phyloP scores from a whole-genome alignment of 1,140 invertebrate species.

The Pogonognathellus flavescens region DNA sequence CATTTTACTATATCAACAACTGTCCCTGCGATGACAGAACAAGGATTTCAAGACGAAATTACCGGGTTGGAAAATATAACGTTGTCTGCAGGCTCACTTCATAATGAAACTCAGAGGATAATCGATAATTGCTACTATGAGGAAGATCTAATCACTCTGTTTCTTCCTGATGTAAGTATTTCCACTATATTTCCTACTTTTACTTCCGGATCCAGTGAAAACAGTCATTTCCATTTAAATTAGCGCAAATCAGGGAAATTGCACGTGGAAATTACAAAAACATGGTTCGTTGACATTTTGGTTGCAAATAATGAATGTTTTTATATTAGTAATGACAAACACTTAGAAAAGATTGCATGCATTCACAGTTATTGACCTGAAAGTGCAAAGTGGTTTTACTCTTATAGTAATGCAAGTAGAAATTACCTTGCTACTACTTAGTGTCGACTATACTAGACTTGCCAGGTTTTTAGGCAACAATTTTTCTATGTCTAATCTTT shows the following conservation, averaged over 20 bases:
- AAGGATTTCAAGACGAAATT: conserved; percentile 10
- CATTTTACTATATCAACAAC: background rate
- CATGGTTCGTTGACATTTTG: background rate
- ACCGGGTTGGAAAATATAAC: conserved; percentile 8
- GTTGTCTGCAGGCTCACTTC: background rate
- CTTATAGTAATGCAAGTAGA: too few species aligned
- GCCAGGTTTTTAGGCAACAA: too few species aligned
- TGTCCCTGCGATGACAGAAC: conserved; percentile 10
- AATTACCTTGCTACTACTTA: too few species aligned
- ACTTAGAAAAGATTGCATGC: background rate
- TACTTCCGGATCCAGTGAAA: background rate
- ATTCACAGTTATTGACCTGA: too few species aligned
- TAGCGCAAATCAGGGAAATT: background rate
- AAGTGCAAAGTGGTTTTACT: too few species aligned
- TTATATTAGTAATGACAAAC: too few species aligned
- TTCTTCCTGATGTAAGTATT: conserved; percentile 23
- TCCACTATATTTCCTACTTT: background rate
- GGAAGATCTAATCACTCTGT: background rate
- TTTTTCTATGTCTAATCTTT: too few species aligned
- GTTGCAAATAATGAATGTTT: too few species aligned
- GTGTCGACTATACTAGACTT: too few species aligned
- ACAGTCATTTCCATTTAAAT: background rate
- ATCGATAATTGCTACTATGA: background rate
- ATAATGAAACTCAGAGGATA: background rate
- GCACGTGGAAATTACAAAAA: background rate